phyloP scores from a whole-genome alignment of 2,113 vertebrate genomes.

The Myrmecophaga tridactyla region DNA sequence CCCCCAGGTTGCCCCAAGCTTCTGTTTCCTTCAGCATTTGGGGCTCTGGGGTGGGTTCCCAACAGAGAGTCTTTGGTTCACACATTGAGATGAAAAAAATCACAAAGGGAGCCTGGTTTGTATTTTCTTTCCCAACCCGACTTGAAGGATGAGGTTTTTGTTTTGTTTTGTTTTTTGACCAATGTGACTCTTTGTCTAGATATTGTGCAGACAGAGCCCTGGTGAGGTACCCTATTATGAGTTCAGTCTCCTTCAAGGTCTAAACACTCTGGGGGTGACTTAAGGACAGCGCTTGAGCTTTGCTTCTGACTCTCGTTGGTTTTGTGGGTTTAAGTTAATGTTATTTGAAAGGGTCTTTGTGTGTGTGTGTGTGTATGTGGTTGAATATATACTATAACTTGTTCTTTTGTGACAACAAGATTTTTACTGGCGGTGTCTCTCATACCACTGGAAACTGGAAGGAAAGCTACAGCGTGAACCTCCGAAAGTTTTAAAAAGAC shows the following conservation, averaged over 20 bases:
- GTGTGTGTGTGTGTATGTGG: too few relatives aligned
- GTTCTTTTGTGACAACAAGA: constrained; percentile 87
- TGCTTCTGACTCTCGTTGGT: constrained; percentile 80
- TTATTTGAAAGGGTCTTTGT: constrained; percentile 84
- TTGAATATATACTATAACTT: constrained; percentile 88
- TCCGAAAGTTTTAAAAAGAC: constrained; percentile 83
- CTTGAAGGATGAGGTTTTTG: not conserved
- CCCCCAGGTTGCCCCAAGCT: not conserved
- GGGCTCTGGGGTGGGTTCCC: not conserved
- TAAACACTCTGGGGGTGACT: constrained; percentile 81
- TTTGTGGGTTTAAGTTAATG: constrained; percentile 85
- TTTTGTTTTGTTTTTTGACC: too few relatives aligned
- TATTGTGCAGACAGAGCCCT: not conserved
- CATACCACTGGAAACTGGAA: constrained; percentile 89
- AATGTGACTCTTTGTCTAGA: constrained; percentile 20
- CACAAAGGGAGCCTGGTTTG: not conserved
- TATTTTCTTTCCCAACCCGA: constrained; percentile 39
- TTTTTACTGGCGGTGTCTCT: constrained; percentile 86
- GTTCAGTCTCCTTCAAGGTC: constrained; percentile 65
- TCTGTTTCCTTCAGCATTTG: not conserved
- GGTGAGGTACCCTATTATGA: not conserved
- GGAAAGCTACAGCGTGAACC: constrained; percentile 72
- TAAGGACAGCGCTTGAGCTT: constrained; percentile 82
- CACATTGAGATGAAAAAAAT: not conserved
- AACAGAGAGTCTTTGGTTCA: not conserved